phyloP scores from a whole-genome alignment of 2,888 invertebrate genomes.

The Aelia acuminata region DNA sequence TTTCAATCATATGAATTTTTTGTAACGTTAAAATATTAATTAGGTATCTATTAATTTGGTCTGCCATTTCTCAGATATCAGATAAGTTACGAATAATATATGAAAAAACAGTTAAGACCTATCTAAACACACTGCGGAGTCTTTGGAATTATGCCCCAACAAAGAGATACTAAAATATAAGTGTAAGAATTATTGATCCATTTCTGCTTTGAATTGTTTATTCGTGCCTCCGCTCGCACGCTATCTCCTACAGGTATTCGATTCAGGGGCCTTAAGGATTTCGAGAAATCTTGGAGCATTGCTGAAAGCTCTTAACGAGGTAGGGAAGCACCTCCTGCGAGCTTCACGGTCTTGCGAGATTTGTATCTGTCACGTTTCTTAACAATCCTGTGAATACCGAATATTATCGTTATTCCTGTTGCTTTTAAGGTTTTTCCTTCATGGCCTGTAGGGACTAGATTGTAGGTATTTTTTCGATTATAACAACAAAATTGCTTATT shows the following conservation, averaged over 20 bases:
- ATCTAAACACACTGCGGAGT: too few relatives aligned
- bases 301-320: not conserved
- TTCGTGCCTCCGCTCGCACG: not conserved
- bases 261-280: not conserved
- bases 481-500: too few relatives aligned
- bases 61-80: too few relatives aligned
- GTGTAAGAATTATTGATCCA: not conserved
- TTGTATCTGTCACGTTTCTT: slow-evolving; percentile 33
- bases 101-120: not conserved
- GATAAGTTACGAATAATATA: not conserved
- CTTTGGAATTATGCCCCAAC: not conserved
- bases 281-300: not conserved
- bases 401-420: not conserved
- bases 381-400: not conserved
- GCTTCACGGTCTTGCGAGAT: not conserved
- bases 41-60: too few relatives aligned
- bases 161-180: slow-evolving; percentile 31
- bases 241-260: not conserved
- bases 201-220: not conserved
- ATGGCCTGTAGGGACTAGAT: not conserved
- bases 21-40: too few relatives aligned
- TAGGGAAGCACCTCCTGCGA: not conserved
- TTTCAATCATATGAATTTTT: too few relatives aligned
- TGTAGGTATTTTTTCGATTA: not conserved
- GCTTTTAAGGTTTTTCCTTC: not conserved